A percentile compares a stretch with the other conserved stretches of the same genome.
These are phyloP conservation scores for Aurelia coerulea DNA, from an alignment of 30 jellyfish, hydroid and myxozoan species.

Conservation along the genomic window DNA sequence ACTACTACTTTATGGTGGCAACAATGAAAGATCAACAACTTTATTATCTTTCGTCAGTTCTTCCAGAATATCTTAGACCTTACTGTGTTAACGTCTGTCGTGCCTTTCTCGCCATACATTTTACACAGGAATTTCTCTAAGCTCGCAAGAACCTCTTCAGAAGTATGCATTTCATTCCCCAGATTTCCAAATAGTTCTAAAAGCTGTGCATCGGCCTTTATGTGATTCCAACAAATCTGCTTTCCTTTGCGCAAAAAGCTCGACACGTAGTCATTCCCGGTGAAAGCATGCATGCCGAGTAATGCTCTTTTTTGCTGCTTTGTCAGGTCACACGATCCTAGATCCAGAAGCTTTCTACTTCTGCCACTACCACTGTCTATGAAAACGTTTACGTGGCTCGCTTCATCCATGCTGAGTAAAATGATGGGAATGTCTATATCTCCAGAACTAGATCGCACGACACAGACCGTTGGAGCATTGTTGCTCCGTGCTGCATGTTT, in stretches of 20 bases:
- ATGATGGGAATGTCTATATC: slow-evolving; percentile 34
- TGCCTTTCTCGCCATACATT: slow-evolving; percentile 33
- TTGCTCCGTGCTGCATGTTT: slow-evolving; percentile 32
- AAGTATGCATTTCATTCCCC: too few species aligned
- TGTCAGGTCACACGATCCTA: too few species aligned
- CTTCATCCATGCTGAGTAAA: slow-evolving; percentile 45
- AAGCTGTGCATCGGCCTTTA: too few species aligned
- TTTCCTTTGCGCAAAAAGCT: too few species aligned
- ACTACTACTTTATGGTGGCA: not conserved
- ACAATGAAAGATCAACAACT: slow-evolving; percentile 36
- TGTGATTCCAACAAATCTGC: too few species aligned
- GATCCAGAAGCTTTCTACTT: too few species aligned
- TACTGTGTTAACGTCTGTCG: slow-evolving; percentile 1
- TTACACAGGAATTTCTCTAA: too few species aligned
- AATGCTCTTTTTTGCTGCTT: too few species aligned
- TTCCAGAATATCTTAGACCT: slow-evolving; percentile 16
- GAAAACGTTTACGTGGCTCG: not conserved
- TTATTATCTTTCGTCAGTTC: slow-evolving; percentile 13
- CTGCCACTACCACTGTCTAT: not conserved
- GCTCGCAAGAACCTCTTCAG: too few species aligned
- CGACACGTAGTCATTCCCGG: too few species aligned
- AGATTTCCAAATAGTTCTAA: too few species aligned
- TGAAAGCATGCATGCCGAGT: too few species aligned
- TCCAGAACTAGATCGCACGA: slow-evolving; percentile 23
- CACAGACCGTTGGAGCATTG: slow-evolving; percentile 15